These are phyloP conservation scores for Oreocharis arfaki DNA, from an alignment of 2,113 vertebrate species.

Conservation along the genomic window DNA sequence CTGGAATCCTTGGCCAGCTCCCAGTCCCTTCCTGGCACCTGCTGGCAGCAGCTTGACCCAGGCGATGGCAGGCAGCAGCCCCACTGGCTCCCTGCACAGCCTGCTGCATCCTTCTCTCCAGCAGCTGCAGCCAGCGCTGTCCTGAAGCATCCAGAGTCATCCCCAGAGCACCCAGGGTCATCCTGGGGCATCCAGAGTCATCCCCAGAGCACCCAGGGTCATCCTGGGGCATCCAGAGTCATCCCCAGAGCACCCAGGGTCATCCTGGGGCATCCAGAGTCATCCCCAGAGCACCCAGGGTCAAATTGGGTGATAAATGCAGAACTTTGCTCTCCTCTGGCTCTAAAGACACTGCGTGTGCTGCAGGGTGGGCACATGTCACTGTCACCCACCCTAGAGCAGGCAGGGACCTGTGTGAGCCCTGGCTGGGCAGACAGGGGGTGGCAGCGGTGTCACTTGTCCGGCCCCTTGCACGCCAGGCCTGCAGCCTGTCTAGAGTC, in stretches of 20 bases:
- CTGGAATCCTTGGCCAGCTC: neutral
- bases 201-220: neutral
- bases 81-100: neutral
- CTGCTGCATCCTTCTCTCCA: neutral
- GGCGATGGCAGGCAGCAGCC: neutral
- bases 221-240: neutral
- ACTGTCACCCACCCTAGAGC: neutral
- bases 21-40: neutral
- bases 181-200: neutral
- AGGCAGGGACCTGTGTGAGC: neutral
- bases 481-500: neutral
- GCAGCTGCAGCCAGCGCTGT: neutral
- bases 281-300: neutral
- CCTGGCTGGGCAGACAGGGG: neutral
- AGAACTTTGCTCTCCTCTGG: neutral
- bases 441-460: neutral
- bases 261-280: neutral
- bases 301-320: neutral
- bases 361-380: neutral
- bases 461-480: rapidly evolving
- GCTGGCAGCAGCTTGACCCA: neutral
- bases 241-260: neutral
- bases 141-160: neutral
- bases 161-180: neutral
- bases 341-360: neutral